Evolutionary conservation across 2,113 vertebrate species (phyloP), one percentile per base, ranked within the genome.

Genomic region (Scartelaos histophorus): DNA sequence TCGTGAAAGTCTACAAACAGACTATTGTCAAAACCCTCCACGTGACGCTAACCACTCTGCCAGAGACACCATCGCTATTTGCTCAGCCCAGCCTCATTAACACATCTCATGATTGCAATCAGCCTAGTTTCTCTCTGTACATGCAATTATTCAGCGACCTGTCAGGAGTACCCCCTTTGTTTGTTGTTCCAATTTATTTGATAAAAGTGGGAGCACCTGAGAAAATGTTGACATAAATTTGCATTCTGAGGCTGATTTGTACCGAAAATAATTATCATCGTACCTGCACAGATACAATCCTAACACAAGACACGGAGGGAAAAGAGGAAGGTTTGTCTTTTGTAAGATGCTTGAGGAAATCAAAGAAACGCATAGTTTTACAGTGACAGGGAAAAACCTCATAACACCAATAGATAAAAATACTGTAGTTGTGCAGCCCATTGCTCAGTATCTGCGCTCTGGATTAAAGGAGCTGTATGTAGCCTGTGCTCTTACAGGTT

Each of bases 201-300:
- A 73, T 83, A 76, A 86, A 85, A 81, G 74, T 67, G 71, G 51
- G 79, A 84, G 76, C 75, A 85, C 83, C 79, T 82, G 86, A 75
- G 38, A 85, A 86, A 79, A 80, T 76, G 78, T 81, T 87, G 82
- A 84, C 79, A 82, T 62, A 53, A 76, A 91, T 87, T 86, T 70
- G 74, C 86, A 85, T 88, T 83, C 78, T 75, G 85, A 85, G 76
- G 71, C 64, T 22, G 80, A 78, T 80, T 82, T 61, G 79, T 62
- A 82, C 73, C 61, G 80, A 64, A 88, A 71, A 78, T 82, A 87
- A 89, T 89, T 89, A 87, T 77, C 76, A 76, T 70, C 71, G 82
- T 70, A 78, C 81, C 69, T 81, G 74, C 15, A 34, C 66, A 34
- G 76, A 78, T 79, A n/a, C 46, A 73, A 43, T 82, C 81, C 72